A percentile compares a stretch with the other conserved stretches of the same genome.
Evolutionary conservation across 2,797 vertebrate species (phyloP).

Genomic region (Diceros bicornis): DNA sequence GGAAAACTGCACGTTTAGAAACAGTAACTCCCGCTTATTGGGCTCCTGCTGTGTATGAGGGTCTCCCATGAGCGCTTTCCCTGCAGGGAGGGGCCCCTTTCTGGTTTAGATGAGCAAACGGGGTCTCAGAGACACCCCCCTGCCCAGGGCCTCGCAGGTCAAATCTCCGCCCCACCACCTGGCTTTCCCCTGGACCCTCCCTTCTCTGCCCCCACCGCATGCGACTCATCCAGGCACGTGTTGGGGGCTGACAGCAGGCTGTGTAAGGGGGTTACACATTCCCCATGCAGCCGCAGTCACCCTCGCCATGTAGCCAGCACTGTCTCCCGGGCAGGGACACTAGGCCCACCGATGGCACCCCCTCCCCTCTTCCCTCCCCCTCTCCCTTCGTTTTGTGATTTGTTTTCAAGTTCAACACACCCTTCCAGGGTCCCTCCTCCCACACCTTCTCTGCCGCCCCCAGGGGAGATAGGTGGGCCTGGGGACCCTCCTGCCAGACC

Average conservation of each 20-base stretch:
- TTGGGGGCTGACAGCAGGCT: not conserved
- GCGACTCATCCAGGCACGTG: not conserved
- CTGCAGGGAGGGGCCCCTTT: not conserved
- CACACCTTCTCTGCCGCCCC: not conserved
- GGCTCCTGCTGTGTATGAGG: not conserved
- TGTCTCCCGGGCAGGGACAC: not conserved
- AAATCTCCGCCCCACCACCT: not conserved
- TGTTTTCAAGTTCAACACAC: not conserved
- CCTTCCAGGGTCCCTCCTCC: not conserved
- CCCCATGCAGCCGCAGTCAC: not conserved
- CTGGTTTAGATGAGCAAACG: not conserved
- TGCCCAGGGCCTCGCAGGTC: too few relatives aligned
- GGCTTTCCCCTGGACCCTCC: not conserved
- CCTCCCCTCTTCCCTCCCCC: too few relatives aligned
- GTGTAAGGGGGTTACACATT: not conserved
- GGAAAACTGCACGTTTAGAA: not conserved
- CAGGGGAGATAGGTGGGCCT: not conserved
- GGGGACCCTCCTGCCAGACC: not conserved
- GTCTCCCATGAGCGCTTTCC: not conserved
- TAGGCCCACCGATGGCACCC: not conserved
- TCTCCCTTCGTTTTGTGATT: not conserved
- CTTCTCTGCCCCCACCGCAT: not conserved
- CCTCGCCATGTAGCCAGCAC: not conserved
- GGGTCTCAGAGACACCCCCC: not conserved
- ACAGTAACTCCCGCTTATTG: not conserved